A percentile compares a stretch with the other conserved stretches of the same genome.
These are phyloP conservation scores for Acrocephalus arundinaceus DNA, from an alignment of 2,113 vertebrate genomes.

Conservation along the genomic window DNA sequence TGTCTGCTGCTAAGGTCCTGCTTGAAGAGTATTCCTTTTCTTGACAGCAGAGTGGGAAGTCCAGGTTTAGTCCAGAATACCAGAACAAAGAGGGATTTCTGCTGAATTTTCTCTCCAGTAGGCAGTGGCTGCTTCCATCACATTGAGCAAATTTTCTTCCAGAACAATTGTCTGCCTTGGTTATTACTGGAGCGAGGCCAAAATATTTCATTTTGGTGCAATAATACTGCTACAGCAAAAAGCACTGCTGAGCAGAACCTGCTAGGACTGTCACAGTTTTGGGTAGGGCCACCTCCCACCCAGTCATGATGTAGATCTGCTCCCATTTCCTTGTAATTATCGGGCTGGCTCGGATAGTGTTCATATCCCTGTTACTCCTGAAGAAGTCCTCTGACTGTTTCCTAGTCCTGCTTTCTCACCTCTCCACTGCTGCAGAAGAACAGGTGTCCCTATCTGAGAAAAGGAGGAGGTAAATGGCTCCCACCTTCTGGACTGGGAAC, in stretches of 20 bases:
- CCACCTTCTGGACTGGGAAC: neutral
- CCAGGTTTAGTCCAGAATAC: neutral
- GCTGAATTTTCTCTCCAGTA: neutral
- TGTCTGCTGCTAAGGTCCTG: neutral
- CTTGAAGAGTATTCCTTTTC: neutral
- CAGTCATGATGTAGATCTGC: neutral
- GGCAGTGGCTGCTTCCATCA: neutral
- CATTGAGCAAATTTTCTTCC: neutral
- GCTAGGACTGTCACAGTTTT: neutral
- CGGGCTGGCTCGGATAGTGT: neutral
- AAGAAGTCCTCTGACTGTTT: neutral
- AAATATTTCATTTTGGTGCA: constrained; percentile 6
- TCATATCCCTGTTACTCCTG: neutral
- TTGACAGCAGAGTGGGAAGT: neutral
- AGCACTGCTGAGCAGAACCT: neutral
- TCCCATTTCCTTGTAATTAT: neutral
- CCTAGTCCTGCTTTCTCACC: neutral
- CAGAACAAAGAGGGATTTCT: neutral
- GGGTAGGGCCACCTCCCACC: neutral
- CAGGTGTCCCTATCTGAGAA: neutral
- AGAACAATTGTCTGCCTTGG: neutral
- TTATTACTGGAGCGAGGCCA: constrained; percentile 26
- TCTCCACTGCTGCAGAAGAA: neutral
- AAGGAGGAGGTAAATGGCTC: neutral
- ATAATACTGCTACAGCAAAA: constrained; percentile 22